A percentile compares a stretch with the other conserved stretches of the same genome.
phyloP scores from a whole-genome alignment of 1,140 invertebrate genomes.

The Harpegnathos saltator region DNA sequence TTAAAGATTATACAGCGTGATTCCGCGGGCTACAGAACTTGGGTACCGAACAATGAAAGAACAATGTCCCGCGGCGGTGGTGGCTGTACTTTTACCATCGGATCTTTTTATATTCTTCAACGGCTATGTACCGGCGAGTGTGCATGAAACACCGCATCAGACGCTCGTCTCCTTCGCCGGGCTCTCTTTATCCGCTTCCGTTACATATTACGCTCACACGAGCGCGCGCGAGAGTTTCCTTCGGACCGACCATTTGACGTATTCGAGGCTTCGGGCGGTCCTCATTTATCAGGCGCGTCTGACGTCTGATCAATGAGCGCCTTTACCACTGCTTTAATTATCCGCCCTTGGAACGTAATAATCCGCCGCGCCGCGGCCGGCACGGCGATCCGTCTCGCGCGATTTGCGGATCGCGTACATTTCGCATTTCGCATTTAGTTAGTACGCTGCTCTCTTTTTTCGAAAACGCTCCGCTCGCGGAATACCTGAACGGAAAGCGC shows the following conservation, averaged over 20 bases:
- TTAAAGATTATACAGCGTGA: constrained; percentile 30
- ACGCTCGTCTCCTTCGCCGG: too few relatives aligned
- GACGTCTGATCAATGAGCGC: constrained; percentile 66
- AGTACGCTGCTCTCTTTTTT: too few relatives aligned
- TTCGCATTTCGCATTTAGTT: too few relatives aligned
- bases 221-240: neutral
- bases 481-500: too few relatives aligned
- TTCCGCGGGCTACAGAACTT: constrained; percentile 26
- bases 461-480: too few relatives aligned
- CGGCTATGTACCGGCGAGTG: neutral
- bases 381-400: constrained; percentile 21
- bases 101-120: constrained; percentile 12
- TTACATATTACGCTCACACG: neutral
- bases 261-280: constrained; percentile 15
- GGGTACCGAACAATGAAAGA: neutral
- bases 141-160: neutral
- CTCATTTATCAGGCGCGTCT: constrained; percentile 57
- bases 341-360: constrained; percentile 6
- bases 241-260: constrained; percentile 21
- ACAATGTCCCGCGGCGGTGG: neutral
- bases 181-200: too few relatives aligned
- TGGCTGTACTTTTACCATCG: constrained; percentile 2
- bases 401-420: constrained; percentile 19
- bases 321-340: constrained; percentile 60
- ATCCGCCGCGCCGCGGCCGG: neutral